Base-by-base conservation (phyloP, 1,140 invertebrate species). In the Lordiphosa clarofinis region DNA sequence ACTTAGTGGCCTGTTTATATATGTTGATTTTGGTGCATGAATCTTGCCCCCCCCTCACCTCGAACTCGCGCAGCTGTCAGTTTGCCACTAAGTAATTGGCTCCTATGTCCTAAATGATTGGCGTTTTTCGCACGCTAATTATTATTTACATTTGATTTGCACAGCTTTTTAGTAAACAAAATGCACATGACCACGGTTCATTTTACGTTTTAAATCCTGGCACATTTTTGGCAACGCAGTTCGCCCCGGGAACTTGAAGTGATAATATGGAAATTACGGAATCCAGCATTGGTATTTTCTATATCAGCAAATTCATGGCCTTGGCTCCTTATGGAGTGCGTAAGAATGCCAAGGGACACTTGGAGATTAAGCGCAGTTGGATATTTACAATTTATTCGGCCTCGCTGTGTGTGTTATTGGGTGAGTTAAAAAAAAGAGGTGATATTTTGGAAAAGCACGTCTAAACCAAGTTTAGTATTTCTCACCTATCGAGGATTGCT, bases 361-460 rank as follows among this genome's bases (percentile, higher is more conserved):
- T 75, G 19, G 67, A 91, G 56, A 90, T 91, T 13, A 86, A 86
- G 50, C 90, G 90, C 10, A 89, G 89, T 40, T 89, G 79, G 31
- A 70, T 89, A 60, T 91, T 91, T 31, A 87, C 88, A 46, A 88
- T 91, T 35, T 90, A 88, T 59, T 89, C 82, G 42, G 90, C 90
- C 49, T 58, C 62, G 1, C 21, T 87, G 10, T 73, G 71, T 12
- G 55, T 76, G 10, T 55, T 73, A 9, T 66, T 89, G 74, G 87
- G 88, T 89, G 48, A 67, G 65, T 64, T n/a, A 12, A 4, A 1
- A 6, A 2, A 0, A 19, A 13, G 1, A 6, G 6, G 8, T 10
- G 1, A 8, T 0, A 6, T 31, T 47, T 6, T 35, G 44, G 12
- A 33, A 31, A 4, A 21, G 39, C 3, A 4, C 3, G 21, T 21